Conservation (phyloP, 2,888 invertebrate species). For the Lobophora halterata region DNA sequence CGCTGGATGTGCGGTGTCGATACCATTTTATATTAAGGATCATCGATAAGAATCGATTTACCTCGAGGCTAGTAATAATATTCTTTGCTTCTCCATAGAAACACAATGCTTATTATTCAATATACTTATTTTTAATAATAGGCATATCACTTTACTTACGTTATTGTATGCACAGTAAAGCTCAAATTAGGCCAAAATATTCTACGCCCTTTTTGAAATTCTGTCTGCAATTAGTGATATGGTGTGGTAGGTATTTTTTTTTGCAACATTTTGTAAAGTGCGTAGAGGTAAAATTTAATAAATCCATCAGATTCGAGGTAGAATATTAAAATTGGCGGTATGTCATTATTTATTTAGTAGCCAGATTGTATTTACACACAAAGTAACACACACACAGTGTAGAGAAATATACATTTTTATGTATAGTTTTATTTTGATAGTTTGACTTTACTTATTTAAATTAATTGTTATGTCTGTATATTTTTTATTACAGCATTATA, state of each 20-base stretch:
- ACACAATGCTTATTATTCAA: slow-evolving; percentile 34
- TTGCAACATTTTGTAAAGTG: no score
- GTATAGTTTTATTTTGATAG: slow-evolving; percentile 26
- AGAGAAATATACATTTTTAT: slow-evolving; percentile 23
- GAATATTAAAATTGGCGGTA: no score
- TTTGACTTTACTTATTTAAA: slow-evolving; percentile 26
- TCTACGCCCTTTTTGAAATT: no score
- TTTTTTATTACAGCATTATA: slow-evolving; percentile 64
- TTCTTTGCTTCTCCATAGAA: slow-evolving; percentile 37
- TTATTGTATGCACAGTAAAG: slow-evolving; percentile 39
- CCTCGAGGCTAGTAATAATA: slow-evolving; percentile 59
- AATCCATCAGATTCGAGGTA: no score
- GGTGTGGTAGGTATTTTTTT: no score
- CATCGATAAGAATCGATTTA: slow-evolving; percentile 50
- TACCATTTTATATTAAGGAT: slow-evolving; percentile 74
- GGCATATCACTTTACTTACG: slow-evolving; percentile 43
- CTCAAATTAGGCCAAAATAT: slow-evolving; percentile 53
- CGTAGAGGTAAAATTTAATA: no score
- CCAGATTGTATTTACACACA: slow-evolving; percentile 27
- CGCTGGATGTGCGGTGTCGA: slow-evolving; percentile 39
- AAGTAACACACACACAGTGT: slow-evolving; percentile 16
- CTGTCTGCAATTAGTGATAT: no score
- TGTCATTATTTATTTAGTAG: slow-evolving; percentile 34
- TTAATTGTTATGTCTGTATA: slow-evolving; percentile 63
- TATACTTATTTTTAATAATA: slow-evolving; percentile 26